A percentile compares a stretch with the other conserved stretches of the same genome.
Evolutionary conservation across 2,113 vertebrate species (phyloP).

Genomic region (human): DNA sequence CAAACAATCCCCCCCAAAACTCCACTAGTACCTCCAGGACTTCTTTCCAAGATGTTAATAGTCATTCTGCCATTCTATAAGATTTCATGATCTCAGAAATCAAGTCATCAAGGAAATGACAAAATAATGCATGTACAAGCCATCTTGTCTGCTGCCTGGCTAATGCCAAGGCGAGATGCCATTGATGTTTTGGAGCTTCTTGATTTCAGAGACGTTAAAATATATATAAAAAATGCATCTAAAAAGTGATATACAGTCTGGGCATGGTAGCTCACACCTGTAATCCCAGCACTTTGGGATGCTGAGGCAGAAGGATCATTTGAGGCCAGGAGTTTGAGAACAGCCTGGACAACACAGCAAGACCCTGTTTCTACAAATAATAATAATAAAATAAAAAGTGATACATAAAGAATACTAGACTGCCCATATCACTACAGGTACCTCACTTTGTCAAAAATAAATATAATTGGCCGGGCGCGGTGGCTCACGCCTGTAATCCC

Average conservation of each 20-base stretch:
- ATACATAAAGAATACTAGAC: neutral
- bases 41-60: neutral
- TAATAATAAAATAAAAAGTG: neutral
- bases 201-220: neutral
- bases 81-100: constrained; percentile 14
- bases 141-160: neutral
- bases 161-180: neutral
- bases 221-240: neutral
- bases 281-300: too few relatives aligned
- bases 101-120: neutral
- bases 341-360: too few relatives aligned
- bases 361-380: too few relatives aligned
- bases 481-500: too few relatives aligned
- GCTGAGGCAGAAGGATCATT: too few relatives aligned
- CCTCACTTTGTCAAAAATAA: neutral
- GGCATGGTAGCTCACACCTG: too few relatives aligned
- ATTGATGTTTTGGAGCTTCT: neutral
- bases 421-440: neutral
- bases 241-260: neutral
- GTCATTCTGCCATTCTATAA: neutral
- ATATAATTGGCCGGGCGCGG: too few relatives aligned
- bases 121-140: neutral
- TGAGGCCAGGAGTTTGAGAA: too few relatives aligned
- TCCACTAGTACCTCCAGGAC: neutral
- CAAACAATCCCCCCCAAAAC: too few relatives aligned